Conservation (phyloP, 2,113 vertebrate species). For the Ginglymostoma cirratum region DNA sequence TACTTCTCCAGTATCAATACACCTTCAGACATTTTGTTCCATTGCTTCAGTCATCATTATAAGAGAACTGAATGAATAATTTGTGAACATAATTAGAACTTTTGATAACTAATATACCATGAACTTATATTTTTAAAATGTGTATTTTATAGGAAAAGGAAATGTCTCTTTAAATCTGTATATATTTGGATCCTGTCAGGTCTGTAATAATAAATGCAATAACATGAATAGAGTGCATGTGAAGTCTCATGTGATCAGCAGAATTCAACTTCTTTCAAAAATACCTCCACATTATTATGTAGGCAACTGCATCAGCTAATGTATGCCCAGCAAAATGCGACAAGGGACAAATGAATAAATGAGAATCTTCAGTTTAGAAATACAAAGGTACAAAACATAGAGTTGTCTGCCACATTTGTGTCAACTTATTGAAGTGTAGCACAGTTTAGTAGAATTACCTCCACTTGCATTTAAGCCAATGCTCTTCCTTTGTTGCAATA, state of each 20-base stretch:
- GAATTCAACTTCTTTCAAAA: not conserved
- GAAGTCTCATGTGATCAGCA: not conserved
- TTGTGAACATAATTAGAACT: not conserved
- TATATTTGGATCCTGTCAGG: not conserved
- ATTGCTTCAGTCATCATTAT: not conserved
- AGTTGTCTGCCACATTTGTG: not conserved
- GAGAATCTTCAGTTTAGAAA: not conserved
- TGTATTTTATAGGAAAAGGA: not conserved
- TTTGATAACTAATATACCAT: not conserved
- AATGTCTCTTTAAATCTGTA: not conserved
- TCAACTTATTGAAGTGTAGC: not conserved
- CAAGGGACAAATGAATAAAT: not conserved
- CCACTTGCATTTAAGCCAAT: not conserved
- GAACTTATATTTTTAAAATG: not conserved
- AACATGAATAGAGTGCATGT: not conserved
- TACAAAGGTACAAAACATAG: not conserved
- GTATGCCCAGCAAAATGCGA: not conserved
- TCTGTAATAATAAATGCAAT: not conserved
- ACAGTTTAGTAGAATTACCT: not conserved
- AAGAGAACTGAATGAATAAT: not conserved
- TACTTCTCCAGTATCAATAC: not conserved
- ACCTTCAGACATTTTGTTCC: not conserved
- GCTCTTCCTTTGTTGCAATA: not conserved
- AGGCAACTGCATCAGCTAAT: not conserved
- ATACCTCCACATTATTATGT: not conserved